Base-by-base conservation (phyloP, 2,888 invertebrate species). In the Cryptophagus acutangulus region DNA sequence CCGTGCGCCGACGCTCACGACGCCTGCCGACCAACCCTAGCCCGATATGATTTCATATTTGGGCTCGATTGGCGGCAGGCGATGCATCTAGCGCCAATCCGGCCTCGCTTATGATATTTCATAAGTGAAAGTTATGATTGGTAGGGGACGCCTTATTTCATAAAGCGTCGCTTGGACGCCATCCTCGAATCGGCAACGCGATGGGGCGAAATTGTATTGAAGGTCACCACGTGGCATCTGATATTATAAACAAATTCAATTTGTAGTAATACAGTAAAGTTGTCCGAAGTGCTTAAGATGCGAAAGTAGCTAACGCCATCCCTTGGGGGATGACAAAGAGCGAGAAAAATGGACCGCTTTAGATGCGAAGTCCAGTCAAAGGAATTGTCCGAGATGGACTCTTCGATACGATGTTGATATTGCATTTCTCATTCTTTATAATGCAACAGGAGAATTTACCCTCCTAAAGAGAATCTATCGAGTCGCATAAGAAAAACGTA, bases 391-490 rank as follows among this genome's bases (percentile, higher is more conserved):
- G 54, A 62, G 61, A 62, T 62, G 62, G 61, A 61, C 62, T 57
- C 45, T 45, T 49, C 53, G 59, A 62, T 62, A 57, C 59, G 62
- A 60, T 63, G 63, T 63, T 63, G 67, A 68, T 68, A 67, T 71
- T 70, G 69, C 69, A 70, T 71, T 69, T 70, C 69, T 68, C 67
- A 67, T 69, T 69, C 69, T 66, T 66, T 69, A 68, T 69, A 69
- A 70, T 70, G 70, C 70, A 70, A 67, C 66, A 65, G 65, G 63
- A 66, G 63, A 59, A 55, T 57, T 49, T 53, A 31, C 31, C 31
- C 31, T 31, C n/a, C n/a, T n/a, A n/a, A n/a, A n/a, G n/a, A n/a
- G n/a, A n/a, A n/a, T n/a, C n/a, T n/a, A n/a, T n/a, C n/a, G n/a
- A n/a, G n/a, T n/a, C n/a, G n/a, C n/a, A n/a, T n/a, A n/a, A n/a